phyloP scores from a whole-genome alignment of 2,888 invertebrate genomes.

The Branchipolynoe longqiensis region DNA sequence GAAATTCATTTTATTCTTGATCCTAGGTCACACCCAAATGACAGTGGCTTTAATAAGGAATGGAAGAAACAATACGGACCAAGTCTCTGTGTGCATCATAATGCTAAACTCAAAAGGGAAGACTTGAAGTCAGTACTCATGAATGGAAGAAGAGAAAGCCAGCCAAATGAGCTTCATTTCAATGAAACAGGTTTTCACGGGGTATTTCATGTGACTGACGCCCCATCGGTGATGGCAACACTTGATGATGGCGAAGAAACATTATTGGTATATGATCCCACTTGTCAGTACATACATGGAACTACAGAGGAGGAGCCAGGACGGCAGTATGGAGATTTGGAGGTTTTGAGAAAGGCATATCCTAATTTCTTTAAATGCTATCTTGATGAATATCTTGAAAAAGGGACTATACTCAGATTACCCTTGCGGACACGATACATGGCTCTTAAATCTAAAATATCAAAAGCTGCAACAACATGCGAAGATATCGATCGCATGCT shows the following conservation, averaged over 20 bases:
- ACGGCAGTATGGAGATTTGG: neutral
- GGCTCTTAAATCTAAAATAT: neutral
- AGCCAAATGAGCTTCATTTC: neutral
- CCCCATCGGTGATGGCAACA: neutral
- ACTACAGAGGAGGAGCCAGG: neutral
- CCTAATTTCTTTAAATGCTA: neutral
- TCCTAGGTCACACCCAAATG: neutral
- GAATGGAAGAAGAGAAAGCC: neutral
- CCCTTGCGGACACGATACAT: neutral
- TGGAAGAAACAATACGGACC: neutral
- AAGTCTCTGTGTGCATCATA: neutral
- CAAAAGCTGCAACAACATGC: neutral
- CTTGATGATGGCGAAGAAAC: neutral
- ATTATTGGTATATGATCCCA: neutral
- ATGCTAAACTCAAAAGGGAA: neutral
- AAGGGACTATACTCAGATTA: neutral
- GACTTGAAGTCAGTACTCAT: neutral
- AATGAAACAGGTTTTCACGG: neutral
- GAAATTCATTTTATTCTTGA: constrained; percentile 35
- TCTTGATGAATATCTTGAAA: neutral
- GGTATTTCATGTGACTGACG: constrained; percentile 24
- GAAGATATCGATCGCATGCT: neutral
- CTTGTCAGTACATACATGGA: neutral
- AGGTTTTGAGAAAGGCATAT: neutral
- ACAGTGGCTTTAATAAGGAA: neutral